phyloP scores from a whole-genome alignment of 1,140 invertebrate genomes.

The Achatina immaculata region DNA sequence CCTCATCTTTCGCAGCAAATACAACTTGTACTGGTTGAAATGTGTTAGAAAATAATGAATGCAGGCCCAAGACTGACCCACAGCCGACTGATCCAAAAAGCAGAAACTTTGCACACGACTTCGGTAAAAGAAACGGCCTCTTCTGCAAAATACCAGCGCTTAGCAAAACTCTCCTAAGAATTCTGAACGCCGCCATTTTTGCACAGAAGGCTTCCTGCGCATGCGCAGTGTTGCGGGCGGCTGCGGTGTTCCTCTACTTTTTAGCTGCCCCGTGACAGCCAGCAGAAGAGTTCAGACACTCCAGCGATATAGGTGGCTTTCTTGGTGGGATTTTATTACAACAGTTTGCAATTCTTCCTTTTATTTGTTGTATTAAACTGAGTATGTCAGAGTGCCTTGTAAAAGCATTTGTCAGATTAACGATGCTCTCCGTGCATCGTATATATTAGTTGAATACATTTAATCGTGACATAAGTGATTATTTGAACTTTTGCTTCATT shows the following conservation, averaged over 20 bases:
- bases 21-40: neutral
- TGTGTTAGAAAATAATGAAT: neutral
- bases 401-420: too few species aligned
- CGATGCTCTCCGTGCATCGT: too few species aligned
- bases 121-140: neutral
- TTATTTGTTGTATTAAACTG: too few species aligned
- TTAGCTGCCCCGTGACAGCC: conserved; percentile 8
- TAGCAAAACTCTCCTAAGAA: neutral
- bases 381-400: too few species aligned
- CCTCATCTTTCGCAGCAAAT: neutral
- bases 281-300: conserved; percentile 8
- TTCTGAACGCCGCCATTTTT: neutral
- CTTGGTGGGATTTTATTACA: neutral
- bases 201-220: neutral
- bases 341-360: neutral
- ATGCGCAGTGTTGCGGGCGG: too few species aligned
- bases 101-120: neutral
- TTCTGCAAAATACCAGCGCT: neutral
- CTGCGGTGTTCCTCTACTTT: conserved; percentile 3
- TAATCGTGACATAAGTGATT: neutral
- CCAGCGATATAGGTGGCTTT: neutral
- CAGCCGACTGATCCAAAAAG: neutral
- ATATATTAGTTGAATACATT: neutral
- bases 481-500: neutral
- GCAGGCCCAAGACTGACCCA: neutral